Evolutionary conservation across 2,888 invertebrate species (phyloP).

Genomic region (Hesperia comma): DNA sequence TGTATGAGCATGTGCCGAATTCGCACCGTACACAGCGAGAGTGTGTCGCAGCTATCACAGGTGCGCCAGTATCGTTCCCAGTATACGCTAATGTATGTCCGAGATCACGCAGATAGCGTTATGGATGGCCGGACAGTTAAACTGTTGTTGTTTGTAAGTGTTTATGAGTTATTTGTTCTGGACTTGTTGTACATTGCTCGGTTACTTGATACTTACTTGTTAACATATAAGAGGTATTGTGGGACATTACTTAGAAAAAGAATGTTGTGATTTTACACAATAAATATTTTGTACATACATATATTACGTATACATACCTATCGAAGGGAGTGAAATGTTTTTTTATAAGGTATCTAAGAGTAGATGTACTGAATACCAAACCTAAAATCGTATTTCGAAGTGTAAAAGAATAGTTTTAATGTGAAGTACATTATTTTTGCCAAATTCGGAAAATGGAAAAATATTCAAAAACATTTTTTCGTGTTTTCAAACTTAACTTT

Average conservation of each 20-base stretch:
- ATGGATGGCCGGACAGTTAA: constrained; percentile 37
- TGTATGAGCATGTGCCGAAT: background rate
- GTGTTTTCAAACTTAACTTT: too few relatives aligned
- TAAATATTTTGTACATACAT: too few relatives aligned
- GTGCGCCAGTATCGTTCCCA: constrained; percentile 27
- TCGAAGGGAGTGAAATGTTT: too few relatives aligned
- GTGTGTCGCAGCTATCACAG: background rate
- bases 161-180: constrained; percentile 33
- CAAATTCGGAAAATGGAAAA: too few relatives aligned
- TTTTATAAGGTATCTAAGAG: too few relatives aligned
- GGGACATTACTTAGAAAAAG: background rate
- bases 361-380: too few relatives aligned
- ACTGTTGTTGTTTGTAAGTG: constrained; percentile 35
- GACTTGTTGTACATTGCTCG: constrained; percentile 16
- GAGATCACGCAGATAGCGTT: constrained; percentile 36
- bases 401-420: too few relatives aligned
- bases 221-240: background rate
- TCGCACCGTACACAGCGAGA: constrained; percentile 11
- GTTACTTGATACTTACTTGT: constrained; percentile 9
- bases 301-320: too few relatives aligned
- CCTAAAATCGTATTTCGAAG: too few relatives aligned
- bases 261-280: too few relatives aligned
- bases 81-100: constrained; percentile 36
- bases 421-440: too few relatives aligned
- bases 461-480: too few relatives aligned